Evolutionary conservation across 2,888 invertebrate species (phyloP), one percentile per base, ranked within the genome.

Genomic region (Dione juno): DNA sequence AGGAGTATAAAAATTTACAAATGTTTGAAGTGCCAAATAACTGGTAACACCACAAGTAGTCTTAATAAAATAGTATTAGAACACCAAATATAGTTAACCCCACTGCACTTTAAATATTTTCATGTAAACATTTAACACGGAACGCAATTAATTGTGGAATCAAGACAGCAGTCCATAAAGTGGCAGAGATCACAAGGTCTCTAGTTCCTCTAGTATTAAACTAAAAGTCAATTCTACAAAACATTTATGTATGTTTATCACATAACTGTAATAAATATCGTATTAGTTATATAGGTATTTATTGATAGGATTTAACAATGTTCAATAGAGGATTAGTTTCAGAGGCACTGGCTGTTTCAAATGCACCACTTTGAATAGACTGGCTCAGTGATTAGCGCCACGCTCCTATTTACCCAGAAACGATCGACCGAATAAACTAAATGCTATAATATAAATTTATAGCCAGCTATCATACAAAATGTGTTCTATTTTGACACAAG

Each of bases 351-450:
- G 48, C 43, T 61, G 53, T 70, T 72, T 65, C 58, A 67, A 72
- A 69, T 64, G 66, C 57, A 61, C 43, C 52, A 50, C 61, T 71
- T 45, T 69, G 69, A 69, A 66, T 66, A n/a, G 65, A 53, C 48
- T 69, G n/a, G 66, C 58, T 69, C 48, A 61, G 64, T 67, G 69
- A 73, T 73, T 71, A 69, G 69, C 67, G 58, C n/a, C n/a, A n/a
- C n/a, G n/a, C 45, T 73, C n/a, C 59, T 66, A 43, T 73, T 71
- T 63, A 53, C 45, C 53, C 43, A 45, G 66, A 70, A 70, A 64
- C 64, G 50, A 50, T 64, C 64, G 50, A 64, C 19, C 64, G 64
- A 19, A 50, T 50, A 35, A 35, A 40, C 37, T 64, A 50, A 64
- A 64, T 64, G n/a, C 21, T 28, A 61, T 28, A 61, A 28, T 45